A percentile compares a stretch with the other conserved stretches of the same genome.
Evolutionary conservation across 2,113 vertebrate species (phyloP).

Genomic region (Lamprotornis superbus): DNA sequence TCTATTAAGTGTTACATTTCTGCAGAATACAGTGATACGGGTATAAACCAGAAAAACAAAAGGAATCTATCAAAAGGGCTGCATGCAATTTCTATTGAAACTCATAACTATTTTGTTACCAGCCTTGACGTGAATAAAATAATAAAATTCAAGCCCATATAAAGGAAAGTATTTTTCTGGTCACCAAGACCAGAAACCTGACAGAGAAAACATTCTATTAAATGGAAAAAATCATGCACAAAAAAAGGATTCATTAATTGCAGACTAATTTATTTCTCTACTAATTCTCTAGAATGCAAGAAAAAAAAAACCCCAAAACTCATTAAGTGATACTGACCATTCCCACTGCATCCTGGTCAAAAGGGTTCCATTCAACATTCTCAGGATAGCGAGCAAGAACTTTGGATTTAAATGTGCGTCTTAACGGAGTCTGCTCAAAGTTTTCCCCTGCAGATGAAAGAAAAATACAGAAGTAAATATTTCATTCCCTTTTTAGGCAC

Average conservation of each 20-base stretch:
- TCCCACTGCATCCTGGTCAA: conserved; percentile 99
- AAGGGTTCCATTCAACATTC: conserved; percentile 98
- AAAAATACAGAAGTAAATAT: background rate
- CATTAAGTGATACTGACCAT: conserved; percentile 82
- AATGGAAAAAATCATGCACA: background rate
- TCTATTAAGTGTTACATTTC: background rate
- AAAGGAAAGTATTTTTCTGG: background rate
- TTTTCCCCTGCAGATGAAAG: conserved; percentile 88
- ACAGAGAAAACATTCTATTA: background rate
- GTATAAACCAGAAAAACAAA: background rate
- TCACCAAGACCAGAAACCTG: background rate
- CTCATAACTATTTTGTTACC: background rate
- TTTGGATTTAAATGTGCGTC: conserved; percentile 98
- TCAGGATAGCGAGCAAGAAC: conserved; percentile 97
- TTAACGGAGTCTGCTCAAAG: conserved; percentile 97
- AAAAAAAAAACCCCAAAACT: background rate
- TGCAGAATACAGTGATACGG: background rate
- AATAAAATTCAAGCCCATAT: background rate
- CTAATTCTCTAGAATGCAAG: background rate
- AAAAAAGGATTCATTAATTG: background rate
- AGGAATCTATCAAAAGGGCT: background rate
- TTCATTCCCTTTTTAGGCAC: background rate
- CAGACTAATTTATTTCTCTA: background rate
- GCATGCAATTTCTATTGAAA: background rate
- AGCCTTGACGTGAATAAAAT: background rate